Percentiles rank a stretch among this genome's conserved stretches.
Conservation (phyloP, 1,140 invertebrate species). For the Drosophila ogumai region DNA sequence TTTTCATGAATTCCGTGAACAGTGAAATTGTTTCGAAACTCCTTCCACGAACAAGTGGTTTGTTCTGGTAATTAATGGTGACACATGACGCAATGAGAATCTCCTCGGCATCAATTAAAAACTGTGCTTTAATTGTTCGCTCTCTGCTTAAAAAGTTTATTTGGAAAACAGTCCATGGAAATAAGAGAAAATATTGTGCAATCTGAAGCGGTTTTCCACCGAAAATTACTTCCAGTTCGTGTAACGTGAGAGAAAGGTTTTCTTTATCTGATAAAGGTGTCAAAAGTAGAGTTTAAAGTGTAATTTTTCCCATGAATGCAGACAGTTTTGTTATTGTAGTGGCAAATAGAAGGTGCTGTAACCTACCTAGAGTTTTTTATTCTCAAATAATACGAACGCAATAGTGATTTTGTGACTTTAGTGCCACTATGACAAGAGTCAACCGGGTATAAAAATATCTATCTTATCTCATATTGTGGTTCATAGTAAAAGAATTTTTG, state of each 20-base stretch:
- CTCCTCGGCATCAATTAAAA: background rate
- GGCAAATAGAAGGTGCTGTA: background rate
- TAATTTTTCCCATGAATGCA: background rate
- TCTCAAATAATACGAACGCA: background rate
- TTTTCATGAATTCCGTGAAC: conserved; percentile 15
- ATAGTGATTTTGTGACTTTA: no score
- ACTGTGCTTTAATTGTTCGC: background rate
- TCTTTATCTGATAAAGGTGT: conserved; percentile 2
- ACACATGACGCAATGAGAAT: conserved; percentile 4
- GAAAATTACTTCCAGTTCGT: background rate
- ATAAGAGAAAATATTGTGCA: background rate
- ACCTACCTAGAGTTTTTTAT: background rate
- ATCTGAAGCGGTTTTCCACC: background rate
- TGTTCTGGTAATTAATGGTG: conserved; percentile 22
- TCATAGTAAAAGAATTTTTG: background rate
- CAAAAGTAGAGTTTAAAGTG: background rate
- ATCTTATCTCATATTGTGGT: background rate
- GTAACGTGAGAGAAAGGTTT: background rate
- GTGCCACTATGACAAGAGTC: no score
- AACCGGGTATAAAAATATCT: background rate
- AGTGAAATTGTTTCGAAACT: conserved; percentile 21
- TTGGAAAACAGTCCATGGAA: background rate
- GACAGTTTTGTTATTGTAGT: background rate
- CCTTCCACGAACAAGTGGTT: conserved; percentile 30
- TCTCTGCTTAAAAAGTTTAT: background rate